Percentiles rank a stretch among this genome's conserved stretches.
These are phyloP conservation scores for Thalpophila matura DNA, from an alignment of 2,888 invertebrate species.

Conservation along the genomic window DNA sequence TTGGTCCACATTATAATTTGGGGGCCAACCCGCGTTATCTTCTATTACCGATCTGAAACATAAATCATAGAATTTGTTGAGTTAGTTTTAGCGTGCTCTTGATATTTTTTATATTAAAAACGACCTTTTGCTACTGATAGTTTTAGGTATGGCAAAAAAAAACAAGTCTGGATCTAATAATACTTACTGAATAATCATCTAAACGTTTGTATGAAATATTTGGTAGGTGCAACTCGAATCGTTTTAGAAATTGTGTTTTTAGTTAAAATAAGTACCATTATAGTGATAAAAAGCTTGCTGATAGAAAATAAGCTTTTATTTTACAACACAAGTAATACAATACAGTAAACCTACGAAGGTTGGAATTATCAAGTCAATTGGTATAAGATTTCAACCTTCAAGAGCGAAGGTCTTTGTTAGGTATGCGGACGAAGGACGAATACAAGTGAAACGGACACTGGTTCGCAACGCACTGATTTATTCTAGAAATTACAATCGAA, in stretches of 20 bases:
- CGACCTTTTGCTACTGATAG: too few relatives aligned
- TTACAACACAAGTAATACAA: conserved; percentile 13
- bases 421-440: too few relatives aligned
- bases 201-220: background rate
- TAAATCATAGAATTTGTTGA: conserved; percentile 36
- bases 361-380: conserved; percentile 38
- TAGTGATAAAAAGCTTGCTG: conserved; percentile 2
- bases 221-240: background rate
- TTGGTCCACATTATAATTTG: conserved; percentile 88
- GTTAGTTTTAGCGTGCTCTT: conserved; percentile 17
- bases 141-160: too few relatives aligned
- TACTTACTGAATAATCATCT: too few relatives aligned
- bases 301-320: conserved; percentile 7
- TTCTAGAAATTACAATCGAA: too few relatives aligned
- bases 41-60: conserved; percentile 90
- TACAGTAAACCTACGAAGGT: conserved; percentile 14
- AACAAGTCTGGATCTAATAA: too few relatives aligned
- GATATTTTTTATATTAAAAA: too few relatives aligned
- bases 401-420: conserved; percentile 25
- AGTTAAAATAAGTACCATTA: background rate
- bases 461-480: too few relatives aligned
- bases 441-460: too few relatives aligned
- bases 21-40: conserved; percentile 90
- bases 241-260: background rate
- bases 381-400: conserved; percentile 40